phyloP scores from a whole-genome alignment of 64 coral and sea anemone genomes.

The Montipora capricornis region DNA sequence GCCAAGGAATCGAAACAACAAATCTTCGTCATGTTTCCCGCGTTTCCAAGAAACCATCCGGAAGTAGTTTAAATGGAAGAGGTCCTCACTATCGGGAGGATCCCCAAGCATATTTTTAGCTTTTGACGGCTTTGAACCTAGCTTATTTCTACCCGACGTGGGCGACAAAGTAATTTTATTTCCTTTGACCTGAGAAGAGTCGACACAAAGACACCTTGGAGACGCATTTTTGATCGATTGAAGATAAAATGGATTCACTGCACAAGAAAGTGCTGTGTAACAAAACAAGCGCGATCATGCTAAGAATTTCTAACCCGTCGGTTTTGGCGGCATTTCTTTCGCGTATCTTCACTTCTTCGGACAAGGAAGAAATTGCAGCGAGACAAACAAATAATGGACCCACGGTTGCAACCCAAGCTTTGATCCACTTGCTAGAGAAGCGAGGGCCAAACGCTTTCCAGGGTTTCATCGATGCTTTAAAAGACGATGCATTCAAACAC shows the following conservation, averaged over 20 bases:
- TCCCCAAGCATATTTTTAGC: conserved; percentile 28
- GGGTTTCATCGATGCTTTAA: not conserved
- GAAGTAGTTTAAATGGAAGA: not conserved
- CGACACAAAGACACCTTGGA: not conserved
- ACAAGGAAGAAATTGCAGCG: conserved; percentile 8
- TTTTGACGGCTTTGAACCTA: conserved; percentile 3
- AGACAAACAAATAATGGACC: not conserved
- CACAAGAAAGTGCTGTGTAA: conserved; percentile 10
- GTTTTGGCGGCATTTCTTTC: not conserved
- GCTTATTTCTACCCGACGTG: conserved; percentile 23
- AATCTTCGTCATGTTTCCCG: not conserved
- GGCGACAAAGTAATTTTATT: not conserved
- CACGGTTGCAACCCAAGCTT: not conserved
- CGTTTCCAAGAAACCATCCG: conserved; percentile 36
- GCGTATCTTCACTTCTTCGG: not conserved
- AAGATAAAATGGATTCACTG: not conserved
- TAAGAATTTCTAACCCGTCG: not conserved
- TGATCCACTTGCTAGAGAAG: conserved; percentile 36
- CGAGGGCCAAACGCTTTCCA: conserved; percentile 30
- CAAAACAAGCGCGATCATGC: not conserved
- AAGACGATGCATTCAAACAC: not conserved
- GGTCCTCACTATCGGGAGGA: not conserved
- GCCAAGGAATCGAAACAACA: not conserved
- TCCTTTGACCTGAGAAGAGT: not conserved
- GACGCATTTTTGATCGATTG: not conserved